These are phyloP conservation scores for Daubentonia madagascariensis DNA, from an alignment of 2,113 vertebrate genomes.

Conservation along the genomic window DNA sequence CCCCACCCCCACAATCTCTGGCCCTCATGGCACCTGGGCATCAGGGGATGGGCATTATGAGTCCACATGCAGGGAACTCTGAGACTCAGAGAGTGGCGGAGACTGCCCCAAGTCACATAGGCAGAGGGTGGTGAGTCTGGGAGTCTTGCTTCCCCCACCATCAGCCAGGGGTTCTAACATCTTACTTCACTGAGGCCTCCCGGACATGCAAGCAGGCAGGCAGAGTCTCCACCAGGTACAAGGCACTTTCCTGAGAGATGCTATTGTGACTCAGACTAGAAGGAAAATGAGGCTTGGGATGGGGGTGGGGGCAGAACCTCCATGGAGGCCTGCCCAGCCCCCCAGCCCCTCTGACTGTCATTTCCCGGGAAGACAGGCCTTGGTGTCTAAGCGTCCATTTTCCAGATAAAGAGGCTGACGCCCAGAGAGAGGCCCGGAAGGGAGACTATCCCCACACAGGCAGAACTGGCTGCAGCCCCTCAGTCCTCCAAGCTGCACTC, in stretches of 20 bases:
- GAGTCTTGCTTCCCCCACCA: not conserved
- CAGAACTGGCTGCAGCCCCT: not conserved
- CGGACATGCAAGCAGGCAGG: conserved; percentile 51
- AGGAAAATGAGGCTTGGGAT: not conserved
- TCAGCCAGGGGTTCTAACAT: not conserved
- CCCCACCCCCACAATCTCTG: not conserved
- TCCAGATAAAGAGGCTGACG: not conserved
- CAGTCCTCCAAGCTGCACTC: too few species aligned
- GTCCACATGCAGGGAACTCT: not conserved
- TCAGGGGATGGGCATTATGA: not conserved
- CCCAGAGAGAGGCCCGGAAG: not conserved
- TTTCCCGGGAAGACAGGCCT: not conserved
- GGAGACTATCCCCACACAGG: rapidly evolving
- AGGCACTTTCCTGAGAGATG: conserved; percentile 77
- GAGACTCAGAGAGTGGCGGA: not conserved
- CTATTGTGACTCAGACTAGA: conserved; percentile 81
- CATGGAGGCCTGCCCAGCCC: not conserved
- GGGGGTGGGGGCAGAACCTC: too few species aligned
- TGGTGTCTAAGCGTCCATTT: not conserved
- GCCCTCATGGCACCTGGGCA: rapidly evolving
- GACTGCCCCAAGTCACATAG: not conserved
- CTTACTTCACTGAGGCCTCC: conserved; percentile 86
- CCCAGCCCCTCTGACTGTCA: not conserved
- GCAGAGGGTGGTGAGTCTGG: rapidly evolving
- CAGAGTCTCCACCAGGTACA: conserved; percentile 77